phyloP scores from a whole-genome alignment of 1,140 invertebrate genomes.

The Drosophila prosaltans region DNA sequence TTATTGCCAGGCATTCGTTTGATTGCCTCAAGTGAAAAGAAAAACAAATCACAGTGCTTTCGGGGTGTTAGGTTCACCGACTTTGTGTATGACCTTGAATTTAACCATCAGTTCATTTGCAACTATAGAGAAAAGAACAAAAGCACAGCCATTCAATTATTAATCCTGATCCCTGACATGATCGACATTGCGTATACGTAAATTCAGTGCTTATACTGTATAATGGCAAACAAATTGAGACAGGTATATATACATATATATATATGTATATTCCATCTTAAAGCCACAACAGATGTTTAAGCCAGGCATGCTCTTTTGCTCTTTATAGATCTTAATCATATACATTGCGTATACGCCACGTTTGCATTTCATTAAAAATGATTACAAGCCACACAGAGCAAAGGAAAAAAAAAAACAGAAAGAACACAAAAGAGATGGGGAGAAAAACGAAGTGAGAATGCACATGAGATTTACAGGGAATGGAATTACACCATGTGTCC shows the following conservation, averaged over 20 bases:
- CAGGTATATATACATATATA: no score
- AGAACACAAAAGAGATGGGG: background rate
- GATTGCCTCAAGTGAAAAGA: background rate
- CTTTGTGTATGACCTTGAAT: background rate
- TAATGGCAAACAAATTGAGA: no score
- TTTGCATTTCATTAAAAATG: slow-evolving; percentile 65
- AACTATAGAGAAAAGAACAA: no score
- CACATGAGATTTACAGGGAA: slow-evolving; percentile 40
- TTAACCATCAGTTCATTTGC: no score
- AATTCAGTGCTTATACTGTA: no score
- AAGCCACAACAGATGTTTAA: slow-evolving; percentile 15
- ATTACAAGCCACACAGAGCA: slow-evolving; percentile 27
- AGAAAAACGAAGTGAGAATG: slow-evolving; percentile 12
- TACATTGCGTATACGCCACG: slow-evolving; percentile 49
- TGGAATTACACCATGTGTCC: slow-evolving; percentile 36
- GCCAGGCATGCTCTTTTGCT: slow-evolving; percentile 31
- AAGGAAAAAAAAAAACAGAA: background rate
- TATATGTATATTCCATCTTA: slow-evolving; percentile 7
- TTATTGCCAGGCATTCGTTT: slow-evolving; percentile 1
- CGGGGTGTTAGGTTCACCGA: background rate
- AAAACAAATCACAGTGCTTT: background rate
- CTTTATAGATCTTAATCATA: slow-evolving; percentile 23
- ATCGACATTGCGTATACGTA: no score
- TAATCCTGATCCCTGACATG: no score
- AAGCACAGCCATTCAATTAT: no score